Conservation (phyloP, 2,888 invertebrate genomes). For the Rhyacophila evoluta region DNA sequence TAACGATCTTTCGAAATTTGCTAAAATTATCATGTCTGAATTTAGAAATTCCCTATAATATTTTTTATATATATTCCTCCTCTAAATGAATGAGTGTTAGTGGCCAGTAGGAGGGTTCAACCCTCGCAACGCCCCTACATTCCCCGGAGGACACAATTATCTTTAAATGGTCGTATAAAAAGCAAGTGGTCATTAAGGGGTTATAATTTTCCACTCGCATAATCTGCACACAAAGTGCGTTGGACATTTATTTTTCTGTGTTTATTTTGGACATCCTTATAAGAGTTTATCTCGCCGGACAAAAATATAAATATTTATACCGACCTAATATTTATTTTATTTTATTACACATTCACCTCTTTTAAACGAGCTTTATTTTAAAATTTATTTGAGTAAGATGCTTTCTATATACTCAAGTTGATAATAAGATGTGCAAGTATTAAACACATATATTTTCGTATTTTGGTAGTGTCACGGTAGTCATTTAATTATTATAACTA, state of each 20-base stretch:
- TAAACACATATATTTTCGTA: too few relatives aligned
- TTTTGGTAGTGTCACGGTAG: too few relatives aligned
- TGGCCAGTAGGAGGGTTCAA: constrained; percentile 28
- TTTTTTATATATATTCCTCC: neutral
- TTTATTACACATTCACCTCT: too few relatives aligned
- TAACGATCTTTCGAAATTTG: neutral
- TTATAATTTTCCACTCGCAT: constrained; percentile 37
- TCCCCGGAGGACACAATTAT: constrained; percentile 49
- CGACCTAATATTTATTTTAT: too few relatives aligned
- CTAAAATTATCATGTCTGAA: neutral
- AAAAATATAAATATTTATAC: neutral
- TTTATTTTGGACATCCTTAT: constrained; percentile 20
- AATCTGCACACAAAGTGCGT: constrained; percentile 22
- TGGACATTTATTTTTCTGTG: constrained; percentile 8
- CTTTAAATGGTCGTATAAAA: constrained; percentile 47
- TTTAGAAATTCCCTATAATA: neutral
- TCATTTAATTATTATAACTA: too few relatives aligned
- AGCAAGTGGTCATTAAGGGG: constrained; percentile 42
- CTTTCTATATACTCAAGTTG: too few relatives aligned
- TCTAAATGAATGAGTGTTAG: neutral
- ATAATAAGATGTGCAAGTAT: too few relatives aligned
- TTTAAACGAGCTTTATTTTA: too few relatives aligned
- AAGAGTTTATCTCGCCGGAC: neutral
- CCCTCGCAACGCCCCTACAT: constrained; percentile 27
- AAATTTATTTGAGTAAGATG: too few relatives aligned